Evolutionary conservation across 2,888 invertebrate species (phyloP).

Genomic region (Aphodius sticticus): DNA sequence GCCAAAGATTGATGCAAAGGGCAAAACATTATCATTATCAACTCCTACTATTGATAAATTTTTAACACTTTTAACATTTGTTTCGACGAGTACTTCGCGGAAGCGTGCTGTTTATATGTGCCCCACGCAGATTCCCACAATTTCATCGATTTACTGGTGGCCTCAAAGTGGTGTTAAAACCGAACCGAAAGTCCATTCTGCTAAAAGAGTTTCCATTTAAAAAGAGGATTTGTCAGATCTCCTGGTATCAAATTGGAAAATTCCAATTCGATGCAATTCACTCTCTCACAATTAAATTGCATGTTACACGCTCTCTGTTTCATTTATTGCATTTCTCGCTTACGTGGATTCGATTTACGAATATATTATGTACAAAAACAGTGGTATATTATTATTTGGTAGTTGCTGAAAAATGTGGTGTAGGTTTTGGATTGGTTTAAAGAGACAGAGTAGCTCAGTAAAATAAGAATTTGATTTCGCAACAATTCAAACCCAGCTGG

Average conservation of each 20-base stretch:
- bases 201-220: neutral
- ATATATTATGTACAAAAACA: too few relatives aligned
- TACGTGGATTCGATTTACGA: too few relatives aligned
- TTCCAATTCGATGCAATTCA: neutral
- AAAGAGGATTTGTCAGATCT: conserved; percentile 4
- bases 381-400: too few relatives aligned
- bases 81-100: neutral
- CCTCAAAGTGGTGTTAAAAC: neutral
- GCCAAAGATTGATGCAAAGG: neutral
- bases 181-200: neutral
- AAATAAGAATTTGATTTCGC: too few relatives aligned
- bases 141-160: neutral
- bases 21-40: neutral
- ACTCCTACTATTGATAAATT: neutral
- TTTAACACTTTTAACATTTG: neutral
- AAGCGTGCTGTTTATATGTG: neutral
- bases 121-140: neutral
- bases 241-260: neutral
- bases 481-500: too few relatives aligned
- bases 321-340: neutral
- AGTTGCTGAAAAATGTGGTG: too few relatives aligned
- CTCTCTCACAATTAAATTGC: neutral
- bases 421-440: too few relatives aligned
- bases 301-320: neutral
- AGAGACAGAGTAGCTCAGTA: too few relatives aligned